A percentile compares a stretch with the other conserved stretches of the same genome.
phyloP scores from a whole-genome alignment of 2,888 invertebrate genomes.

The Thumatha senex region DNA sequence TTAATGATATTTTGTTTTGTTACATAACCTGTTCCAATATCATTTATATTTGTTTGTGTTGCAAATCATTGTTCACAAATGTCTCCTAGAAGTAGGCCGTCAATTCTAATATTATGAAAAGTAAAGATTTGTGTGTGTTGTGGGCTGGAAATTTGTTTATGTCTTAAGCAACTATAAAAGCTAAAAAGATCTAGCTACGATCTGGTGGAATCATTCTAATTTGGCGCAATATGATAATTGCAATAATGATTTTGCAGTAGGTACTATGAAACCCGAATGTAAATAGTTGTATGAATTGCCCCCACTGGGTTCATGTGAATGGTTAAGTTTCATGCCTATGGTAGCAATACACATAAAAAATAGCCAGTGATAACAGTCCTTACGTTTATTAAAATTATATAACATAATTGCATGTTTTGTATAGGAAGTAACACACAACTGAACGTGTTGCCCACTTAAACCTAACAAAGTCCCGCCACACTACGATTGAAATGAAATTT shows the following conservation, averaged over 20 bases:
- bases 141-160: too few relatives aligned
- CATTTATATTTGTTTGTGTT: slow-evolving; percentile 3
- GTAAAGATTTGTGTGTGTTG: too few relatives aligned
- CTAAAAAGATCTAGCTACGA: too few relatives aligned
- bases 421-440: slow-evolving; percentile 23
- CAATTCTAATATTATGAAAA: too few relatives aligned
- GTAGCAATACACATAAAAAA: too few relatives aligned
- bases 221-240: too few relatives aligned
- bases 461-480: slow-evolving; percentile 15
- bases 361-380: too few relatives aligned
- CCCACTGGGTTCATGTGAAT: too few relatives aligned
- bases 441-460: slow-evolving; percentile 30
- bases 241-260: background rate
- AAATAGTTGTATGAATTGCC: background rate
- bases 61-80: background rate
- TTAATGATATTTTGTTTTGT: slow-evolving; percentile 1
- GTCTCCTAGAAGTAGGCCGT: background rate
- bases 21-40: background rate
- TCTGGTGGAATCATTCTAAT: too few relatives aligned
- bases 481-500: background rate
- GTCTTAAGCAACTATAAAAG: too few relatives aligned
- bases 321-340: too few relatives aligned
- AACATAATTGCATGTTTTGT: slow-evolving; percentile 25
- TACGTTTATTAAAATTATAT: slow-evolving; percentile 2
- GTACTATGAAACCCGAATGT: background rate